Conservation (phyloP, 1,140 invertebrate species). For the Sesamia nonagrioides region DNA sequence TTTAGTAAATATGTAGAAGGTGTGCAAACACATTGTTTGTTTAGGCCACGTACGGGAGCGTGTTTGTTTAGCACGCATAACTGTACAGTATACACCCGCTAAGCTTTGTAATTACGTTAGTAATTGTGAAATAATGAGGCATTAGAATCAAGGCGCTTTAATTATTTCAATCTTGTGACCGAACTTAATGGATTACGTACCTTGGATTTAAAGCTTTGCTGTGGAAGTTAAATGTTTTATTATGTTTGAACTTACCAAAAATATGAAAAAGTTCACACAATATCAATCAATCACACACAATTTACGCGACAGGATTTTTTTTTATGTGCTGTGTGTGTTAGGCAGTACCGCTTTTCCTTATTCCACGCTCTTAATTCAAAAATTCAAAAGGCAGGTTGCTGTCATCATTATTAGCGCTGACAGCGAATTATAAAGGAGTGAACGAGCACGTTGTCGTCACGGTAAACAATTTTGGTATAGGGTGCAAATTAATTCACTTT, state of each 20-base stretch:
- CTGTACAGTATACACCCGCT: conserved; percentile 8
- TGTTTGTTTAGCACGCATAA: conserved; percentile 7
- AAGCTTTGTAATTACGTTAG: conserved; percentile 27
- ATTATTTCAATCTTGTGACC: conserved; percentile 1
- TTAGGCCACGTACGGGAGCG: conserved; percentile 5
- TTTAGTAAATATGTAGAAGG: conserved; percentile 44
- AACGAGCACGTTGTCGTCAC: conserved; percentile 37
- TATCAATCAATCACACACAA: no score
- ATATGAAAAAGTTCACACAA: not conserved
- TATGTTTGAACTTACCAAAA: not conserved
- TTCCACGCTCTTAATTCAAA: not conserved
- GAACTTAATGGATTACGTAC: not conserved
- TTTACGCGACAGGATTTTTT: not conserved
- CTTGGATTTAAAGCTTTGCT: not conserved
- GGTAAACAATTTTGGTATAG: conserved; percentile 38
- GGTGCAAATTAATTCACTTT: conserved; percentile 53
- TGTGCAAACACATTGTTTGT: conserved; percentile 43
- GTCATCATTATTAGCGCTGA: conserved; percentile 37
- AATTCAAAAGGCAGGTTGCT: not conserved
- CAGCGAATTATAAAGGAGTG: conserved; percentile 14
- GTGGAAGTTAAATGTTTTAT: not conserved
- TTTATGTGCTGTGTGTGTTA: not conserved
- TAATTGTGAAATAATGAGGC: conserved; percentile 35
- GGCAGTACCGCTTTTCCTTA: no score
- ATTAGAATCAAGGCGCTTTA: conserved; percentile 17